Evolutionary conservation across 2,888 invertebrate genomes (phyloP).

Genomic region (Neoaliturus tenellus): DNA sequence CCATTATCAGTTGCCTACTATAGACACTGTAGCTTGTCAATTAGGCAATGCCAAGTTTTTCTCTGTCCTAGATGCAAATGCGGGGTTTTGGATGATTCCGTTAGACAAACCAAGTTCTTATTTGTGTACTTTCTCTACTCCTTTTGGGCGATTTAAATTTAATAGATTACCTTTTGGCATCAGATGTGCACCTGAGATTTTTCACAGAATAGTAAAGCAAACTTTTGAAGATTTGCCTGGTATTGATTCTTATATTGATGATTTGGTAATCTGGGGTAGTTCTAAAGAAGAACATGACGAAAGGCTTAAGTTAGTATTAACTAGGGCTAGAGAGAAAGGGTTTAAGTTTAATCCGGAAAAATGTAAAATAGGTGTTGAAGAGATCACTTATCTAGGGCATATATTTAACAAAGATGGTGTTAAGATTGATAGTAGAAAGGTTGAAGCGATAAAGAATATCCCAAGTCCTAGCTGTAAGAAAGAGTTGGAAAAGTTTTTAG

Average conservation of each 20-base stretch:
- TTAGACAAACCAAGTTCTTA: conserved; percentile 61
- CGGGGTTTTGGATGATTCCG: conserved; percentile 65
- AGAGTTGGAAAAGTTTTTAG: conserved; percentile 58
- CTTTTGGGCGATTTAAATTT: conserved; percentile 64
- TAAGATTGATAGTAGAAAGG: conserved; percentile 62
- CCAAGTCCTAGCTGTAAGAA: conserved; percentile 64
- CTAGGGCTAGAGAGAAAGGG: conserved; percentile 64
- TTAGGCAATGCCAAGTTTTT: conserved; percentile 66
- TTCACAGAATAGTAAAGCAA: conserved; percentile 60
- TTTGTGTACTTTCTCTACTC: conserved; percentile 63
- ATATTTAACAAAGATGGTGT: conserved; percentile 64
- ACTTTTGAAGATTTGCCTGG: conserved; percentile 59
- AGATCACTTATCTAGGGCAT: conserved; percentile 67
- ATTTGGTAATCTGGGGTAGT: conserved; percentile 60
- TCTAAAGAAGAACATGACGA: conserved; percentile 67
- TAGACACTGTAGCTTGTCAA: conserved; percentile 65
- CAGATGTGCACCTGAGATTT: conserved; percentile 59
- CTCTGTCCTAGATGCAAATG: conserved; percentile 65
- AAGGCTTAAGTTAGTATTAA: conserved; percentile 64
- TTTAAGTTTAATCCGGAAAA: conserved; percentile 68
- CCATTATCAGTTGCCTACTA: conserved; percentile 66
- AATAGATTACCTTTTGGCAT: conserved; percentile 64
- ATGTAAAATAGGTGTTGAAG: conserved; percentile 62
- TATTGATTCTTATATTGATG: conserved; percentile 55
- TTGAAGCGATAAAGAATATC: conserved; percentile 63